Evolutionary conservation across 2,888 invertebrate species (phyloP), one percentile per base, ranked within the genome.

Genomic region (Saturnia japonica): DNA sequence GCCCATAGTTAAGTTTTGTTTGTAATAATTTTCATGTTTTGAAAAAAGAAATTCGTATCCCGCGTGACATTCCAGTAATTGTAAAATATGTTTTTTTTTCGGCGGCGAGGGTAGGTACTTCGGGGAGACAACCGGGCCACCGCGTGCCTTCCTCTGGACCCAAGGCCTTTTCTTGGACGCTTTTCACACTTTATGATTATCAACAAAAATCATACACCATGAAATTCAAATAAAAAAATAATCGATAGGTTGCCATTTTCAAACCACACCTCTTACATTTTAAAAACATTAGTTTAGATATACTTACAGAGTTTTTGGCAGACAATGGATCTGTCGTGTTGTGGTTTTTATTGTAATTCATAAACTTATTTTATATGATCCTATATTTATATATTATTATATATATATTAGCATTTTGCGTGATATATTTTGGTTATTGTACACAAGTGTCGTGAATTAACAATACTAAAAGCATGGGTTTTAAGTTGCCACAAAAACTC

Each of bases 31-130:
- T 88, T 82, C 82, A 88, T 81, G 87, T 88, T 87, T 88, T 6
- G 34, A 34, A 6, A 88, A 87, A 87, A 81, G 90, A 87, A 90
- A 22, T 54, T 90, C n/a, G 91, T 91, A 90, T 89, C 89, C 90
- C 90, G 91, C 91, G 93, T 88, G 89, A 93, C 93, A 94, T 93
- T 94, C 93, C 93, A 93, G 85, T 93, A 92, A 88, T 91, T 90
- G 89, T 91, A 86, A 60, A 90, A 87, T 82, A 83, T 77, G 75
- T 34, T 68, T 66, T 43, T 34, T 68, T 66, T 43, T 67, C 43
- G 67, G 70, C 68, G 77, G 78, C 78, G 74, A 73, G 75, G 78
- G 76, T 75, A 14, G 43, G 43, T 22, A n/a, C 76, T 25, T 12
- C 28, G 34, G 22, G 73, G 76, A 73, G 77, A 83, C 79, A 80